These are phyloP conservation scores for Montipora efflorescens DNA, from an alignment of 64 coral and sea anemone genomes.

Conservation along the genomic window DNA sequence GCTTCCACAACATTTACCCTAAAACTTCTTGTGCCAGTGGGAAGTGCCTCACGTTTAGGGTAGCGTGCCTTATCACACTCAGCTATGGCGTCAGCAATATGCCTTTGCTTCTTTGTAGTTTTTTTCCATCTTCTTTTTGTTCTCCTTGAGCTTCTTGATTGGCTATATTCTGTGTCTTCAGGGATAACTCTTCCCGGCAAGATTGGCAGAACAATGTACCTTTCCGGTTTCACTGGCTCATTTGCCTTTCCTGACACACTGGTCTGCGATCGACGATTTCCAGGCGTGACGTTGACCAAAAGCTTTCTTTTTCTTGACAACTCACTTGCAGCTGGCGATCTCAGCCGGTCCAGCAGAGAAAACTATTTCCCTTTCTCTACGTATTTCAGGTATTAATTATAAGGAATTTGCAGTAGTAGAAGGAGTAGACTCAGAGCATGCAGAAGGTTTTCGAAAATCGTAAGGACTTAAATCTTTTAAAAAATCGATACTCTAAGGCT, in stretches of 20 bases:
- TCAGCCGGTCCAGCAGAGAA: slow-evolving; percentile 16
- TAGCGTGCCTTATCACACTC: slow-evolving; percentile 60
- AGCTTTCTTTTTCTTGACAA: slow-evolving; percentile 51
- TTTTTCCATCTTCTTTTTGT: slow-evolving; percentile 60
- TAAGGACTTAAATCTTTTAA: too few species aligned
- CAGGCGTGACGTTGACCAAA: slow-evolving; percentile 13
- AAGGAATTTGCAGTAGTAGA: slow-evolving; percentile 4
- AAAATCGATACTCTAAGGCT: too few species aligned
- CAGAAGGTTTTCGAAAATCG: not conserved
- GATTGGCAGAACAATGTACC: slow-evolving; percentile 16
- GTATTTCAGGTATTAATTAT: slow-evolving; percentile 15
- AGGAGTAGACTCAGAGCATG: not conserved
- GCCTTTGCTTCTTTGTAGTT: slow-evolving; percentile 10
- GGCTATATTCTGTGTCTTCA: slow-evolving; percentile 43
- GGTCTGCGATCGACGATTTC: slow-evolving; percentile 35
- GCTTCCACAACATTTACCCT: slow-evolving; percentile 54
- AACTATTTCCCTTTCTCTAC: slow-evolving; percentile 57
- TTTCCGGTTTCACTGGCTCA: not conserved
- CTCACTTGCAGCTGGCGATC: slow-evolving; percentile 30
- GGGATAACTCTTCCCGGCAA: slow-evolving; percentile 27
- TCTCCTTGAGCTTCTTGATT: slow-evolving; percentile 54
- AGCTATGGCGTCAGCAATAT: slow-evolving; percentile 45
- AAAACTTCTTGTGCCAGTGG: slow-evolving; percentile 46
- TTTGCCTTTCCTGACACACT: not conserved
- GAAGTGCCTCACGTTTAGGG: slow-evolving; percentile 59